These are phyloP conservation scores for Pachydiplax longipennis DNA, from an alignment of 2,888 invertebrate genomes.

Conservation along the genomic window DNA sequence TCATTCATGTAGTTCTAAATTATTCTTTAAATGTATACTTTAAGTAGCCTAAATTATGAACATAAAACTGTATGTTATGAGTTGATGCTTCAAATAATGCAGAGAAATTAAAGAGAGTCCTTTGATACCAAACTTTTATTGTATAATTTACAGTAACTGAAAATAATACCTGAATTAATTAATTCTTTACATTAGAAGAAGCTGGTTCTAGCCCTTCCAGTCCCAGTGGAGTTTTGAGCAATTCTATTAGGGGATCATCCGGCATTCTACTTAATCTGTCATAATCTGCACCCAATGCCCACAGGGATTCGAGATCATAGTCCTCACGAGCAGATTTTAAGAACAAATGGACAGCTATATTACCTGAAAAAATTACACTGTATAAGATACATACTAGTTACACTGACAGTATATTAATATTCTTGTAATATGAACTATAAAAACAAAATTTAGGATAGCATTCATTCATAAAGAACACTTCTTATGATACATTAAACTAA, in stretches of 20 bases:
- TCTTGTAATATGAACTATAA: conserved; percentile 41
- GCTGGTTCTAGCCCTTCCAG: conserved; percentile 71
- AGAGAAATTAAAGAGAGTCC: too few species aligned
- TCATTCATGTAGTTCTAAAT: too few species aligned
- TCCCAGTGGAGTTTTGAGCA: conserved; percentile 73
- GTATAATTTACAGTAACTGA: not conserved
- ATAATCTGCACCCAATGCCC: conserved; percentile 85
- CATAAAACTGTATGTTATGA: too few species aligned
- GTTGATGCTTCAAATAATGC: too few species aligned
- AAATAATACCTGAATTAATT: conserved; percentile 1
- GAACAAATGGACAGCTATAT: conserved; percentile 91
- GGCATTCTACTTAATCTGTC: conserved; percentile 74
- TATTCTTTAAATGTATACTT: too few species aligned
- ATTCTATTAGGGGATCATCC: conserved; percentile 67
- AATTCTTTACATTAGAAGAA: not conserved
- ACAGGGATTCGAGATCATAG: conserved; percentile 90
- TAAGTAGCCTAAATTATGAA: too few species aligned
- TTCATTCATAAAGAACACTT: too few species aligned
- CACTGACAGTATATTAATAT: conserved; percentile 24
- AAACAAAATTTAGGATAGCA: conserved; percentile 14
- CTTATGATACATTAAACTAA: too few species aligned
- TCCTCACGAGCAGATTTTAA: conserved; percentile 70
- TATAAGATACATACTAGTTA: not conserved
- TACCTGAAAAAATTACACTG: conserved; percentile 69
- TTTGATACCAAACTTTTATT: too few species aligned